Percentiles rank a stretch among this genome's conserved stretches.
phyloP scores from a whole-genome alignment of 2,797 vertebrate genomes.

The Neomorphus geoffroyi region DNA sequence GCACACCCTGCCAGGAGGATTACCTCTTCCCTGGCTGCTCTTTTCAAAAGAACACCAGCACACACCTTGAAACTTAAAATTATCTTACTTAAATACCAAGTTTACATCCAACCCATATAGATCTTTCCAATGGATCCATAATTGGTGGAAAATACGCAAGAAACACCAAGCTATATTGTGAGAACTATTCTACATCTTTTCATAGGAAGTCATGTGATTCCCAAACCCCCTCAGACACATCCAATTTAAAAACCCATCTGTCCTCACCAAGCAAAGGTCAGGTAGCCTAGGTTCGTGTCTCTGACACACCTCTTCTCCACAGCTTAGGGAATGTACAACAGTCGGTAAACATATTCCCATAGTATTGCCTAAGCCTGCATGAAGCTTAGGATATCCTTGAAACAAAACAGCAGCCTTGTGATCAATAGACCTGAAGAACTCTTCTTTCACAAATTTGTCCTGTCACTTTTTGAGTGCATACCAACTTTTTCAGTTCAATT shows the following conservation, averaged over 20 bases:
- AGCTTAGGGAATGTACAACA: neutral
- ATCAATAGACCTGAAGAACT: neutral
- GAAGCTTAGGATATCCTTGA: neutral
- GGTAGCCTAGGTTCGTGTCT: neutral
- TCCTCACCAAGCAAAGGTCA: neutral
- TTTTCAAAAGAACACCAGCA: neutral
- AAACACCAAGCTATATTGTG: neutral
- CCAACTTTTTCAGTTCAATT: neutral
- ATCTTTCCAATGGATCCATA: neutral
- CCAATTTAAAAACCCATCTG: neutral
- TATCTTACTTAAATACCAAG: neutral
- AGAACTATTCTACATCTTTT: neutral
- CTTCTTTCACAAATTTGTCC: neutral
- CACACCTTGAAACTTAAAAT: fast-evolving
- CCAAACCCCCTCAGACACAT: neutral
- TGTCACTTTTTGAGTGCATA: neutral
- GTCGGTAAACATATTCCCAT: neutral
- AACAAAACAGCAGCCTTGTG: neutral
- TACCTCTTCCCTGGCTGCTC: neutral
- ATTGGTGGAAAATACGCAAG: fast-evolving
- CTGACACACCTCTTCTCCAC: neutral
- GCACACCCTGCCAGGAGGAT: neutral
- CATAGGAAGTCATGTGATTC: neutral
- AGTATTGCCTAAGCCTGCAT: neutral
- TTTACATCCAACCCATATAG: fast-evolving